phyloP scores from a whole-genome alignment of 1,140 invertebrate species.

The Marisa cornuarietis region DNA sequence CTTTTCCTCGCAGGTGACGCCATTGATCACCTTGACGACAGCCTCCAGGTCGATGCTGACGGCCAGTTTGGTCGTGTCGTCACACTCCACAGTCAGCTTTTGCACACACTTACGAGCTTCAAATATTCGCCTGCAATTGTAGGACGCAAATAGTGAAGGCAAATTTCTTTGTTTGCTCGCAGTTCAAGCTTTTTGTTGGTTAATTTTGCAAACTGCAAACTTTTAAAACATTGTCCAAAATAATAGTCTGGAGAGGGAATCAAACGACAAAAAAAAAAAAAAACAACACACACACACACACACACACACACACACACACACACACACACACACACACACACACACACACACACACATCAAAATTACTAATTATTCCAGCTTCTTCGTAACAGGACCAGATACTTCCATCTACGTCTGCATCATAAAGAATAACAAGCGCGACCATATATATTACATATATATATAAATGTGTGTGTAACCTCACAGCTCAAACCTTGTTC shows the following conservation, averaged over 20 bases:
- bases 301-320: no score
- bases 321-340: no score
- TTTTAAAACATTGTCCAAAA: neutral
- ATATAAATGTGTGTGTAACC: no score
- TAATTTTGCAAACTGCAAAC: neutral
- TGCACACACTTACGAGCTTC: constrained; percentile 13
- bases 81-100: constrained; percentile 11
- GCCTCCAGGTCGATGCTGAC: constrained; percentile 1
- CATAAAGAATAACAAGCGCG: no score
- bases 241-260: no score
- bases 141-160: neutral
- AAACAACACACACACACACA: no score
- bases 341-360: neutral
- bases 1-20: neutral
- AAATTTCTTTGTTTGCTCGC: neutral
- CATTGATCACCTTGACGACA: neutral
- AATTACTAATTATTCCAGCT: no score
- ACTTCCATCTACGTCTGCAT: no score
- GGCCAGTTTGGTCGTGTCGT: neutral
- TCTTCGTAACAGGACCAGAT: no score
- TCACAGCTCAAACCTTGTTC: no score
- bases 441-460: no score
- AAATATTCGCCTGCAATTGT: constrained; percentile 13
- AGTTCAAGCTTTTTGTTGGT: neutral
- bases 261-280: neutral